Conservation (phyloP, 2,888 invertebrate species). For the Nemurella pictetii region DNA sequence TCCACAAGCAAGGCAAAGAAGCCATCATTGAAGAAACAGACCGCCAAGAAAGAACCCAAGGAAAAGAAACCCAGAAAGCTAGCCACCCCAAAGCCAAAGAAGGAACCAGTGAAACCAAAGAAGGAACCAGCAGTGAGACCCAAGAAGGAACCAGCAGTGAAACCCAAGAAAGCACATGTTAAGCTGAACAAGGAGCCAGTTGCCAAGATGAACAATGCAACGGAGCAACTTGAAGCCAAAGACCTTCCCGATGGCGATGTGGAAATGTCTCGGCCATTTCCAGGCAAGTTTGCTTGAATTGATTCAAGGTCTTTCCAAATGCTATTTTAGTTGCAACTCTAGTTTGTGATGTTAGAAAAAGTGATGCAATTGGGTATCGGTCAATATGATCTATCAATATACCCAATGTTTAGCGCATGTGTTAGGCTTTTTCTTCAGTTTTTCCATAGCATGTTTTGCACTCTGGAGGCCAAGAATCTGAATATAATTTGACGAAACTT, state of each 20-base stretch:
- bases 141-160: not conserved
- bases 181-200: not conserved
- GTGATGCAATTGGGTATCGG: no score
- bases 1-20: not conserved
- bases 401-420: no score
- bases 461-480: no score
- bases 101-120: not conserved
- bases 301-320: no score
- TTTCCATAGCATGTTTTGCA: no score
- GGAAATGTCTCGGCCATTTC: not conserved
- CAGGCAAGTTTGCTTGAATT: no score
- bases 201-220: not conserved
- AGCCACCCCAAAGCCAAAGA: constrained; percentile 16
- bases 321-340: no score
- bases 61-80: constrained; percentile 15
- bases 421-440: no score
- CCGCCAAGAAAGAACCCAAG: constrained; percentile 4
- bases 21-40: not conserved
- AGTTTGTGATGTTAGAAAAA: no score
- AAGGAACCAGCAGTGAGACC: constrained; percentile 1
- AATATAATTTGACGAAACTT: no score
- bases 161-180: not conserved
- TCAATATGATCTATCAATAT: no score
- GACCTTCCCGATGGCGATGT: not conserved
- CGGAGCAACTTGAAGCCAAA: not conserved